A percentile compares a stretch with the other conserved stretches of the same genome.
Evolutionary conservation across 2,888 invertebrate genomes (phyloP).

Genomic region (Alsophila aescularia): DNA sequence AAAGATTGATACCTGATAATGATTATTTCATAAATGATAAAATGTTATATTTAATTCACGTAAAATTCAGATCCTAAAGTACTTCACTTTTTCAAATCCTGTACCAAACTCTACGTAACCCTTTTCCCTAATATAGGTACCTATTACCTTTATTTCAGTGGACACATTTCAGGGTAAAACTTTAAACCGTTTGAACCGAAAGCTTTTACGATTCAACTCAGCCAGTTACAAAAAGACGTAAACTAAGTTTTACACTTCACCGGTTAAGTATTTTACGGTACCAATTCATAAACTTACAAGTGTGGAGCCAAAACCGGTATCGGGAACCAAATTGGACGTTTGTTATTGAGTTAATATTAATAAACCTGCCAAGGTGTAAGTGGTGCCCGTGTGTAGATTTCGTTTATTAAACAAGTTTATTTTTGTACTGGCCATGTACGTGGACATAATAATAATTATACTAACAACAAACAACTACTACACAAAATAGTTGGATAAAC

Average conservation of each 20-base stretch:
- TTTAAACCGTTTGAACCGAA: conserved; percentile 12
- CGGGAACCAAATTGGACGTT: conserved; percentile 1
- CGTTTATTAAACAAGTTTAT: too few relatives aligned
- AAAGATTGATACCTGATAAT: too few relatives aligned
- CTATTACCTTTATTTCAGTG: conserved; percentile 15
- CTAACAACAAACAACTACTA: too few relatives aligned
- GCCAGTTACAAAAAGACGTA: conserved; percentile 25
- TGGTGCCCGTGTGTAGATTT: too few relatives aligned
- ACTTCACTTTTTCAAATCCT: too few relatives aligned
- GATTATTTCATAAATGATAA: too few relatives aligned
- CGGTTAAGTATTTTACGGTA: conserved; percentile 28
- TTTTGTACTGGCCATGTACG: too few relatives aligned
- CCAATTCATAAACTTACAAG: conserved; percentile 31
- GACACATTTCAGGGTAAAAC: not conserved
- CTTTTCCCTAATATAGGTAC: conserved; percentile 1
- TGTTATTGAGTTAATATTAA: conserved; percentile 1
- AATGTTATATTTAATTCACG: too few relatives aligned
- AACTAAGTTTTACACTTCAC: conserved; percentile 33
- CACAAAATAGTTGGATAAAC: too few relatives aligned
- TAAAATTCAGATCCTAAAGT: too few relatives aligned
- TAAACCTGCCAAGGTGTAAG: not conserved
- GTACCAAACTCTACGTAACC: not conserved
- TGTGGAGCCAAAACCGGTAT: conserved; percentile 9
- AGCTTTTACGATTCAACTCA: conserved; percentile 29
- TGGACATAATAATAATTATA: too few relatives aligned